Conservation (phyloP, 2,113 vertebrate genomes). For the Etheostoma cragini region DNA sequence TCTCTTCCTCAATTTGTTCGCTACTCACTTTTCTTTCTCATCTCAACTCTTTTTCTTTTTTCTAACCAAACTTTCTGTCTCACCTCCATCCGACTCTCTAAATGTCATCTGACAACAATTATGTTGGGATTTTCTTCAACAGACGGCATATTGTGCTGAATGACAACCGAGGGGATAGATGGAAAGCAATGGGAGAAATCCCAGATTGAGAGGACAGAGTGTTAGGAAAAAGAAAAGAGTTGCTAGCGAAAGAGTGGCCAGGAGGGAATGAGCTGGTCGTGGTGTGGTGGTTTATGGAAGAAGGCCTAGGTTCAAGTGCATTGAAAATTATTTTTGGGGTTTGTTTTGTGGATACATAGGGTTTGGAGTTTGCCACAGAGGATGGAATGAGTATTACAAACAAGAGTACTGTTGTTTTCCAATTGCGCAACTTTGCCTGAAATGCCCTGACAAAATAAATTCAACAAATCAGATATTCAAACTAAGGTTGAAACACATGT, state of each 20-base stretch:
- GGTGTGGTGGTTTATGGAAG: conserved; percentile 43
- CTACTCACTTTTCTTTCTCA: neutral
- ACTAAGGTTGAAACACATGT: conserved; percentile 12
- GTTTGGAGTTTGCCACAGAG: conserved; percentile 52
- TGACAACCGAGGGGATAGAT: conserved; percentile 27
- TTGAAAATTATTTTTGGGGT: conserved; percentile 33
- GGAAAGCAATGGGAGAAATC: conserved; percentile 33
- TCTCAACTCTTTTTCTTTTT: neutral
- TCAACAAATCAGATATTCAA: neutral
- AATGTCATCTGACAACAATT: conserved; percentile 82
- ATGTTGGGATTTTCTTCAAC: conserved; percentile 55
- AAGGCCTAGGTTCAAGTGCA: conserved; percentile 41
- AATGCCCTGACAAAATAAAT: conserved; percentile 3
- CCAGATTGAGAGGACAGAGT: conserved; percentile 42
- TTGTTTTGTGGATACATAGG: conserved; percentile 37
- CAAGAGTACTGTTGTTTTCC: conserved; percentile 30
- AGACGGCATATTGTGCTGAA: conserved; percentile 47
- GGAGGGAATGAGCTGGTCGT: conserved; percentile 70
- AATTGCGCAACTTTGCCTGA: conserved; percentile 12
- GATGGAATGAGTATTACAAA: conserved; percentile 45
- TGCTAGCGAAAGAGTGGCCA: conserved; percentile 35
- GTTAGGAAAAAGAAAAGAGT: conserved; percentile 61
- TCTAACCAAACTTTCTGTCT: conserved; percentile 35
- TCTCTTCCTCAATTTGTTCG: conserved; percentile 17
- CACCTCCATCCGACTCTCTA: conserved; percentile 47